Conservation (phyloP, 2,888 invertebrate species). For the Ochropleura plecta region DNA sequence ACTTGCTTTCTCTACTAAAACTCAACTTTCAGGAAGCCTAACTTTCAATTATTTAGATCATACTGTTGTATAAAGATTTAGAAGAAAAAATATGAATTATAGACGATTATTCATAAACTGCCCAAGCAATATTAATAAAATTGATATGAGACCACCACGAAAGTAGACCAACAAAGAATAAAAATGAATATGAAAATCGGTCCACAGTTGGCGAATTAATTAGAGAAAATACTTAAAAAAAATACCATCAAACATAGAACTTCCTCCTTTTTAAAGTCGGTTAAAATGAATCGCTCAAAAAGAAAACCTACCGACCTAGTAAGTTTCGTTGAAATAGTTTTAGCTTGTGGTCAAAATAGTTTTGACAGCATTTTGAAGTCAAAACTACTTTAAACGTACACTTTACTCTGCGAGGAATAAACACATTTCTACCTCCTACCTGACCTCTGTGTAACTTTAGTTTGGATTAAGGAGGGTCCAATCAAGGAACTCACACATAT, state of each 20-base stretch:
- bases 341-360: neutral
- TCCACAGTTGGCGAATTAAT: too few relatives aligned
- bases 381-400: neutral
- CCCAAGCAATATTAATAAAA: too few relatives aligned
- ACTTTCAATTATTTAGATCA: neutral
- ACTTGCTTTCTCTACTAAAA: neutral
- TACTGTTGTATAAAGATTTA: neutral
- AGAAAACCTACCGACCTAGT: neutral
- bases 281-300: neutral
- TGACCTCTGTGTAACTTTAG: slow-evolving; percentile 16
- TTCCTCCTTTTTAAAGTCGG: too few relatives aligned
- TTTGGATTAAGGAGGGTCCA: slow-evolving; percentile 33
- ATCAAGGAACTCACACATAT: slow-evolving; percentile 30
- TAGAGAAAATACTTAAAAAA: too few relatives aligned
- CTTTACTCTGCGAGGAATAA: neutral
- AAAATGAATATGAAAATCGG: too few relatives aligned
- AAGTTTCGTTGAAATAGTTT: neutral
- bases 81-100: too few relatives aligned
- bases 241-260: too few relatives aligned
- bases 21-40: neutral
- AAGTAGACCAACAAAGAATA: too few relatives aligned
- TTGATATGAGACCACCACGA: too few relatives aligned
- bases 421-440: slow-evolving; percentile 7
- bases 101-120: too few relatives aligned
- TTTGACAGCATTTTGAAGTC: neutral